Evolutionary conservation across 2,888 invertebrate species (phyloP).

Genomic region (Buathra laborator): DNA sequence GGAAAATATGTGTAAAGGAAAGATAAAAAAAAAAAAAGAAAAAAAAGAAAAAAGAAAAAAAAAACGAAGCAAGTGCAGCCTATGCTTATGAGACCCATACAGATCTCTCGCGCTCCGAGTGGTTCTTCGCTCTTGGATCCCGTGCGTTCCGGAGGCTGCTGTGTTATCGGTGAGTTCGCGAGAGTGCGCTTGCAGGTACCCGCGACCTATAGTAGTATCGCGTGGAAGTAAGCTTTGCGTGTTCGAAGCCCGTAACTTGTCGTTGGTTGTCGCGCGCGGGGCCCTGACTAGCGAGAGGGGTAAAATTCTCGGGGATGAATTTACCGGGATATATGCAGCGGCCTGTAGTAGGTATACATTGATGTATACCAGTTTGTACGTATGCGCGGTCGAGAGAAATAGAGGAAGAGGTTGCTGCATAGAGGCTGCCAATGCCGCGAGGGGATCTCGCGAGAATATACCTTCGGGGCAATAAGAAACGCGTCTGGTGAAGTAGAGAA

Average conservation of each 20-base stretch:
- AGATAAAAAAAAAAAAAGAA: constrained; percentile 2
- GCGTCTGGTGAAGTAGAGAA: constrained; percentile 1
- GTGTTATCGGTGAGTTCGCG: constrained; percentile 37
- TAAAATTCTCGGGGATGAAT: constrained; percentile 68
- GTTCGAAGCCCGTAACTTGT: constrained; percentile 75
- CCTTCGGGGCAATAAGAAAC: constrained; percentile 40
- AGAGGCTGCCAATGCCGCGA: constrained; percentile 43
- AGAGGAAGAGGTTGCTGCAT: constrained; percentile 5
- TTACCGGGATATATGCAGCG: constrained; percentile 58
- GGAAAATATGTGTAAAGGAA: background rate
- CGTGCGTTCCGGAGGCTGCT: constrained; percentile 6
- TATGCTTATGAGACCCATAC: constrained; percentile 34
- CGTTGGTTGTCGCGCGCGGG: constrained; percentile 67
- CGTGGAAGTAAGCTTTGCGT: constrained; percentile 71
- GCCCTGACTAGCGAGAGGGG: constrained; percentile 25
- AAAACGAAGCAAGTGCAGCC: constrained; percentile 4
- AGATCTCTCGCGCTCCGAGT: constrained; percentile 34
- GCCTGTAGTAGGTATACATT: constrained; percentile 11
- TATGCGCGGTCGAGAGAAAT: background rate
- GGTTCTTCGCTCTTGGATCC: constrained; percentile 41
- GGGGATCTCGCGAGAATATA: constrained; percentile 31
- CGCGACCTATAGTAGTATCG: constrained; percentile 36
- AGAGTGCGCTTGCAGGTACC: constrained; percentile 38
- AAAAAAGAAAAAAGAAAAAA: background rate
- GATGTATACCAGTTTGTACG: constrained; percentile 13